Conservation (phyloP, 1,140 invertebrate genomes). For the Caerostris extrusa region DNA sequence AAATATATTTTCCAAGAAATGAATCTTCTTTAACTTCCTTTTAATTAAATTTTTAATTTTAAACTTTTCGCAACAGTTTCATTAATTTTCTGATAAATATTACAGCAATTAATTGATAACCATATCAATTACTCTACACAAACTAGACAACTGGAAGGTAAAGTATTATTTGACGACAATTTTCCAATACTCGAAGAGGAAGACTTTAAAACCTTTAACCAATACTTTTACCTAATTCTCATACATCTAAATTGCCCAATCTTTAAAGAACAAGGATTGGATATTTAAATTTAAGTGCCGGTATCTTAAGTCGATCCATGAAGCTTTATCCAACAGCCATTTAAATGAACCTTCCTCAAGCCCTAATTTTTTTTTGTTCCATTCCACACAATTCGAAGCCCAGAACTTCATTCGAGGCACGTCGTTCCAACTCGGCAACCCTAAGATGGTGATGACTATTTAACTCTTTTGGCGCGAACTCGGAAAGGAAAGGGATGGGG, state of each 20-base stretch:
- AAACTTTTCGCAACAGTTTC: too few species aligned
- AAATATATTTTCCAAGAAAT: too few species aligned
- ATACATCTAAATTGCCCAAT: background rate
- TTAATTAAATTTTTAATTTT: too few species aligned
- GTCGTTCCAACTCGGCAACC: conserved; percentile 44
- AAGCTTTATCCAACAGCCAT: conserved; percentile 26
- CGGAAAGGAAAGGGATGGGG: background rate
- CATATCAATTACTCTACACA: too few species aligned
- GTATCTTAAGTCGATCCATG: background rate
- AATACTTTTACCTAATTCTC: background rate
- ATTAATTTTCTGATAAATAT: too few species aligned
- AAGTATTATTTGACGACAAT: background rate
- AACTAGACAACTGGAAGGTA: too few species aligned
- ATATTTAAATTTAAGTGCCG: conserved; percentile 51
- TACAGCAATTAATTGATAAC: too few species aligned
- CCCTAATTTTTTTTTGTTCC: background rate
- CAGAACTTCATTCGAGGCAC: conserved; percentile 7
- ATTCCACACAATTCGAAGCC: background rate
- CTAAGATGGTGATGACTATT: conserved; percentile 71
- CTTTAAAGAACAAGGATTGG: background rate
- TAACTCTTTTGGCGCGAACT: conserved; percentile 71
- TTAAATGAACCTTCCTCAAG: conserved; percentile 10
- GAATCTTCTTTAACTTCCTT: too few species aligned
- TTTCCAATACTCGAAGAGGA: background rate
- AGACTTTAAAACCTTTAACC: background rate